A percentile compares a stretch with the other conserved stretches of the same genome.
Conservation (phyloP, 2,797 vertebrate genomes). For the Spinus olivaceus region DNA sequence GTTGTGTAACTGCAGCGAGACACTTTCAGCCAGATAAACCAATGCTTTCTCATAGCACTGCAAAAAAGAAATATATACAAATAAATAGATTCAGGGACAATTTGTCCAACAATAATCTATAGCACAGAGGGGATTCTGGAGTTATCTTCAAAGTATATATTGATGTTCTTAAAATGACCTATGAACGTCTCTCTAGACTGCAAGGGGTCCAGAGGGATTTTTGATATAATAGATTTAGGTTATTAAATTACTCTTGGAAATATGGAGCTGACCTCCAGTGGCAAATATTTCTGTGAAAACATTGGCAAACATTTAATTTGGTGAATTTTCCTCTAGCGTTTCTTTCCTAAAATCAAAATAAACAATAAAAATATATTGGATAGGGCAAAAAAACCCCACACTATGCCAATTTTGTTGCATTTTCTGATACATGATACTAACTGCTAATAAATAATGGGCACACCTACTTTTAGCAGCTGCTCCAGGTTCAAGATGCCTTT, state of each 20-base stretch:
- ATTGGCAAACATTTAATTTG: constrained; percentile 11
- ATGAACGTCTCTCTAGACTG: constrained; percentile 1
- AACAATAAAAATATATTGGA: constrained; percentile 28
- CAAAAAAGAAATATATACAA: not conserved
- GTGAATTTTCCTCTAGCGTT: constrained; percentile 38
- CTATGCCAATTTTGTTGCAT: not conserved
- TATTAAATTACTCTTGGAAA: constrained; percentile 63
- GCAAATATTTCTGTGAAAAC: constrained; percentile 38
- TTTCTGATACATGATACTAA: not conserved
- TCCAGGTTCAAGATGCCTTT: not conserved
- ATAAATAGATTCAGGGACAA: constrained; percentile 1
- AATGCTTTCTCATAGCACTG: not conserved
- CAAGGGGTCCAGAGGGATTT: constrained; percentile 23
- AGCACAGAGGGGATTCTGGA: constrained; percentile 15
- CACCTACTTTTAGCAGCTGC: not conserved
- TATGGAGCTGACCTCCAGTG: constrained; percentile 32
- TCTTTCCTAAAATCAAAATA: constrained; percentile 61
- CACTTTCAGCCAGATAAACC: not conserved
- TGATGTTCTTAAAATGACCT: constrained; percentile 42
- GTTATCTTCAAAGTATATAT: constrained; percentile 15
- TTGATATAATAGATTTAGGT: constrained; percentile 20
- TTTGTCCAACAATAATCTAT: constrained; percentile 13
- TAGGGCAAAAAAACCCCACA: constrained; percentile 27
- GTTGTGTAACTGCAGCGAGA: not conserved
- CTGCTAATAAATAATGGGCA: constrained; percentile 1